Conservation (phyloP, 2,888 invertebrate genomes). For the Macrostomum cliftonense region DNA sequence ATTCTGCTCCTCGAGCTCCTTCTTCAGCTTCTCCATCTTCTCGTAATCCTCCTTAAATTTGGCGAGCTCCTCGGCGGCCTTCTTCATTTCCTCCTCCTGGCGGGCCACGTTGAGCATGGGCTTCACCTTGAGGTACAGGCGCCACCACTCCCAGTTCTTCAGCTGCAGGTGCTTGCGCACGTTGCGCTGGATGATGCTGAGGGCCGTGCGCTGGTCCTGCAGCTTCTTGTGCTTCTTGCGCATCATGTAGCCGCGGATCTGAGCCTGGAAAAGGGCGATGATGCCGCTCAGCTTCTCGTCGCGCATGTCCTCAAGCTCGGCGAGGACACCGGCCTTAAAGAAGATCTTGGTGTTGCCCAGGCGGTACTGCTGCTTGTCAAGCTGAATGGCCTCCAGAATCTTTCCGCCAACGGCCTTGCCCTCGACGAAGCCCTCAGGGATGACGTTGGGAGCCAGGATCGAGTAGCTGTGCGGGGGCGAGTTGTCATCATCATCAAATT, state of each 20-base stretch:
- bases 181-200: slow-evolving; percentile 96
- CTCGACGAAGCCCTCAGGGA: slow-evolving; percentile 41
- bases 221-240: slow-evolving; percentile 72
- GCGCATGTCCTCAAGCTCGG: slow-evolving; percentile 99
- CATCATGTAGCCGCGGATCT: slow-evolving; percentile 63
- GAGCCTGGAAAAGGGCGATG: slow-evolving; percentile 73
- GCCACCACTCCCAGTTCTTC: slow-evolving; percentile 99
- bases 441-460: slow-evolving; percentile 82
- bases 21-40: slow-evolving; percentile 83
- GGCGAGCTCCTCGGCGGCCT: slow-evolving; percentile 76
- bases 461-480: slow-evolving; percentile 48
- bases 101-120: slow-evolving; percentile 95
- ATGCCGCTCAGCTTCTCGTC: slow-evolving; percentile 91
- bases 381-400: slow-evolving; percentile 43
- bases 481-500: not conserved
- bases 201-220: slow-evolving; percentile 82
- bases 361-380: slow-evolving; percentile 84
- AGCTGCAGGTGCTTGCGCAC: slow-evolving; percentile 92
- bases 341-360: slow-evolving; percentile 99
- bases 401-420: slow-evolving; percentile 49
- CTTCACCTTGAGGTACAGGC: slow-evolving; percentile 96
- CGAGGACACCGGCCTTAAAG: slow-evolving; percentile 99
- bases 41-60: slow-evolving; percentile 83
- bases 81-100: slow-evolving; percentile 95
- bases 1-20: slow-evolving; percentile 83